Base-by-base conservation (phyloP, 37 sponge, comb jelly and placozoan species). In the Aphrocallistes beatrix region DNA sequence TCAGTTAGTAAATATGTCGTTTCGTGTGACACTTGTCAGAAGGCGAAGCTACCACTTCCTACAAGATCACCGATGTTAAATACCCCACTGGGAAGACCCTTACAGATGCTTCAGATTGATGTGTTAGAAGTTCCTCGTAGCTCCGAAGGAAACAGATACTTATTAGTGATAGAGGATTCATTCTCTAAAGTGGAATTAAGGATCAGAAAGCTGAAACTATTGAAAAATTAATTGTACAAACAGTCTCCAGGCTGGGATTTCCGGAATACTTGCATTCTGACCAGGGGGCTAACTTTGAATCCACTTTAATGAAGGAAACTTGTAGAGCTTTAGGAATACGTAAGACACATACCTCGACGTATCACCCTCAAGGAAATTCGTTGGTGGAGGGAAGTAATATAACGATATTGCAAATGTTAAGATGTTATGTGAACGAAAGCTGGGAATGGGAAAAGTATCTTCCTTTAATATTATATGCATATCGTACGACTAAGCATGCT, bases 291-390 rank as follows among this genome's bases (percentile, higher is more conserved):
- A n/a, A n/a, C n/a, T n/a, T n/a, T n/a, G n/a, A n/a, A n/a, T n/a
- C 86, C 38, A 48, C 51, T 36, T 86, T 88, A 23, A 36, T 88
- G 0, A 37, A 38, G 8, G 81, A 86, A 30, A 86, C 86, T 1
- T 69, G 82, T 38, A 38, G 82, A 0, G 91, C 86, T 38, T 88
- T 87, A 25, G 88, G 88, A 3, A 38, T 85, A 23, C 1, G n/a
- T 36, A 90, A 88, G 39, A 38, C 83, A 19, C 38, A 81, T 0
- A 90, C 89, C 0, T 85, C 91, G 17, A 45, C 91, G 3, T 87
- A 90, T 69, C 88, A 88, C 42, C 88, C 88, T 19, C 84, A 85
- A 84, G 86, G 91, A 0, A 88, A 91, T 81, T 88, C 88, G 37
- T 51, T 88, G 84, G 88, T 90, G 36, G 86, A 90, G 81, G 37